A percentile compares a stretch with the other conserved stretches of the same genome.
Conservation (phyloP, 37 sponge, comb jelly and placozoan species). For the Theonella swinhoei region DNA sequence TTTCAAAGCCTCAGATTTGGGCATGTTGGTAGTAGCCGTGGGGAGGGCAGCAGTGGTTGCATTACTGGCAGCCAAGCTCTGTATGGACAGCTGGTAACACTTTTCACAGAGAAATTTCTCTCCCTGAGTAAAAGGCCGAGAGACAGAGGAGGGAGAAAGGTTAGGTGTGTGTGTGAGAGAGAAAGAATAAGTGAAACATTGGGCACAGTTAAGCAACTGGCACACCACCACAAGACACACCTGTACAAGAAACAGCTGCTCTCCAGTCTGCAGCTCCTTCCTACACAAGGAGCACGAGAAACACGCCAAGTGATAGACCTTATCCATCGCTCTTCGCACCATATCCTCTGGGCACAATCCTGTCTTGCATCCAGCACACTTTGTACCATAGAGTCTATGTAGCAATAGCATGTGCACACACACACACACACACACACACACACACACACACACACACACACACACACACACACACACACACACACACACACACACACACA, state of each 20-base stretch:
- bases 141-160: background rate
- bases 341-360: constrained; percentile 86
- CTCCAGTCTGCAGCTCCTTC: constrained; percentile 71
- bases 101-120: constrained; percentile 84
- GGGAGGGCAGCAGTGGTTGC: background rate
- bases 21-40: constrained; percentile 8
- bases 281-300: constrained; percentile 73
- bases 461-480: constrained; percentile 18
- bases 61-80: background rate
- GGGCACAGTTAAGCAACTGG: background rate
- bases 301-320: constrained; percentile 80
- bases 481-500: constrained; percentile 12
- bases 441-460: background rate
- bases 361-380: constrained; percentile 68
- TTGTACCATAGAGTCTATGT: constrained; percentile 69
- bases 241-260: constrained; percentile 79
- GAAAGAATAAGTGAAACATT: background rate
- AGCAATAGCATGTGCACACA: background rate
- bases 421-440: background rate
- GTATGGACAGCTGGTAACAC: constrained; percentile 45
- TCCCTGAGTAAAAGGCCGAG: constrained; percentile 32
- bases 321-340: constrained; percentile 68
- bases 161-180: background rate
- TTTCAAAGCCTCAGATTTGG: background rate
- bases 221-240: constrained; percentile 47